A percentile compares a stretch with the other conserved stretches of the same genome.
Conservation (phyloP, 2,113 vertebrate species). For the Grus americana region DNA sequence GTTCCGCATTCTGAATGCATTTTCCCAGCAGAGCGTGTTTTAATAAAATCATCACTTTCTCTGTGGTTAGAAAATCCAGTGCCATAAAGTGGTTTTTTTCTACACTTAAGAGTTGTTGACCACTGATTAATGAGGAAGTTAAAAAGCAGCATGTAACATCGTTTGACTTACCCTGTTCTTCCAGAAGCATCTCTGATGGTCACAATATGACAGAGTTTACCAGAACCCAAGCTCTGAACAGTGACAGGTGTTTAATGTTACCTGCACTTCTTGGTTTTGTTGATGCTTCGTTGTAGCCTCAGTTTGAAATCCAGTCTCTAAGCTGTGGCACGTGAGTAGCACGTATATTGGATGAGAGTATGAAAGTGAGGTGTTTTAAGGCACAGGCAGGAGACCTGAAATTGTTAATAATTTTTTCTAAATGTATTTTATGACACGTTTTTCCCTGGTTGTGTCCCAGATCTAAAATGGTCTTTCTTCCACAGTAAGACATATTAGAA, state of each 20-base stretch:
- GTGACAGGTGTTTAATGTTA: neutral
- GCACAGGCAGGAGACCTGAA: neutral
- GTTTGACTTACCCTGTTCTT: neutral
- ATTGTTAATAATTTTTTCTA: neutral
- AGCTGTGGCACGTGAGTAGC: neutral
- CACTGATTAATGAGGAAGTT: conserved; percentile 13
- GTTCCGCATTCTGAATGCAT: conserved; percentile 1
- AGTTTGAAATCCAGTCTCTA: neutral
- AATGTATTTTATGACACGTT: neutral
- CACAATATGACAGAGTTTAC: neutral
- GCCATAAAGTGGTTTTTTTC: neutral
- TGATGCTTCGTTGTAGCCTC: neutral
- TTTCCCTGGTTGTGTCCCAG: neutral
- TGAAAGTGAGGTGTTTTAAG: neutral
- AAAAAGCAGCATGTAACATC: neutral
- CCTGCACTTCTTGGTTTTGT: neutral
- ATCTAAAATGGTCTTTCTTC: neutral
- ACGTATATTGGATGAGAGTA: neutral
- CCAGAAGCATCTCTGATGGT: neutral
- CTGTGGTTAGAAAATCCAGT: conserved; percentile 22
- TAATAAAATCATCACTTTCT: conserved; percentile 63
- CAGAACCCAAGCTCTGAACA: neutral
- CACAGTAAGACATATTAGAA: neutral
- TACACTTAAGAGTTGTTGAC: neutral
- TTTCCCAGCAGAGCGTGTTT: conserved; percentile 47